phyloP scores from a whole-genome alignment of 2,113 vertebrate genomes.

The Pangasianodon hypophthalmus region DNA sequence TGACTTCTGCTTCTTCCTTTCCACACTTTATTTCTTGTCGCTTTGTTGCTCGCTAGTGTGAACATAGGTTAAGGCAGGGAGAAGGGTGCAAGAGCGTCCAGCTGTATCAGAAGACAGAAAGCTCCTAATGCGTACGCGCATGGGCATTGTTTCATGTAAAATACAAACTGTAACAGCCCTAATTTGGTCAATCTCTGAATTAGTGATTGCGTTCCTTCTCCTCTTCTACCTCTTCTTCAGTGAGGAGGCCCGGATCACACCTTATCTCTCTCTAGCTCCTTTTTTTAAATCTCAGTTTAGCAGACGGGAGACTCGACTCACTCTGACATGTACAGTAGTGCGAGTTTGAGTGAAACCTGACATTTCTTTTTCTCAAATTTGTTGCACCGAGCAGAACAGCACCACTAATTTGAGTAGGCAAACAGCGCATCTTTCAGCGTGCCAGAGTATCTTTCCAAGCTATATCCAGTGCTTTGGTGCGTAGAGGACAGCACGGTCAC shows the following conservation, averaged over 20 bases:
- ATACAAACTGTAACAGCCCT: background rate
- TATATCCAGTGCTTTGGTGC: background rate
- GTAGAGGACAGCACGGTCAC: background rate
- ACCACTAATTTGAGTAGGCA: background rate
- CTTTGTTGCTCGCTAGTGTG: background rate
- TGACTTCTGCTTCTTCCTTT: background rate
- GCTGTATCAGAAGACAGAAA: background rate
- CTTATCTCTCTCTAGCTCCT: constrained; percentile 16
- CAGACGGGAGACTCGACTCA: background rate
- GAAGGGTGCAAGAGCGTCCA: background rate
- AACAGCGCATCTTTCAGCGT: background rate
- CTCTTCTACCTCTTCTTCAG: background rate
- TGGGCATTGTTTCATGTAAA: too few species aligned
- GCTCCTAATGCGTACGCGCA: background rate
- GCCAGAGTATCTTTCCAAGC: background rate
- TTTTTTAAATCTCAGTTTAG: background rate
- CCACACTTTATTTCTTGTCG: background rate
- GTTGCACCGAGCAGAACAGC: background rate
- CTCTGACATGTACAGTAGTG: background rate
- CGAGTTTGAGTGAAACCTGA: too few species aligned
- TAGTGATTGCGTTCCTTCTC: background rate
- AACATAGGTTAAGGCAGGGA: background rate
- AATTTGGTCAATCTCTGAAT: background rate
- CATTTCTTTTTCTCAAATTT: background rate
- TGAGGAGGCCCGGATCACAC: constrained; percentile 30